Evolutionary conservation across 1,140 invertebrate species (phyloP), one percentile per base, ranked within the genome.

Genomic region (Lepidurus couesii): DNA sequence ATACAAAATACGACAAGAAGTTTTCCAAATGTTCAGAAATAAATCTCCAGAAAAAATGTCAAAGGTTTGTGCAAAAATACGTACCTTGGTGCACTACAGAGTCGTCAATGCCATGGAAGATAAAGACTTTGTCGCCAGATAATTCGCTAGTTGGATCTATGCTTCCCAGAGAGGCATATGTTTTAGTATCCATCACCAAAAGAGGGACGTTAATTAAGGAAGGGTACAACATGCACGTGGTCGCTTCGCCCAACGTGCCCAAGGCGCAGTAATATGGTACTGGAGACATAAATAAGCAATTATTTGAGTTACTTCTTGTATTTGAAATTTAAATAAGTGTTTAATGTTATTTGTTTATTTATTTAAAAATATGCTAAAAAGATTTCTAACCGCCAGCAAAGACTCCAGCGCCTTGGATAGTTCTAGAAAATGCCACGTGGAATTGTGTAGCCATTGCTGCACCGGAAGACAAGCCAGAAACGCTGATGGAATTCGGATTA

Each of bases 401-500:
- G 6, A 85, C 78, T 42, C 85, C 86, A 13, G 81, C 83, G 42
- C 85, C 86, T 80, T 83, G 83, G 24, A 87, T 81, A 7, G 80
- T 79, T 16, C 77, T 79, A 0, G 85, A 86, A 75, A 81, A 82
- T 1, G 84, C 85, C 7, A 86, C 84, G 81, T 86, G 86, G 44
- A 84, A 81, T 80, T 87, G 86, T 73, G 82, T 82, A 42, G 85
- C 85, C 84, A 86, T 85, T 44, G 82, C 83, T 47, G 83, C 86
- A 43, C 86, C 86, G 42, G 85, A 83, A 8, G 84, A 85, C 11
- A 87, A 83, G 8, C 86, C 86, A 44, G 84, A 85, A 0, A 86
- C 84, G 7, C 85, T 86, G 6, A 86, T 80, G 10, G 81, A 79
- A 3, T 74, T 77, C 0, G 42, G 65, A 44, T 85, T 84, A 4